phyloP scores from a whole-genome alignment of 2,888 invertebrate species.

The Dynastes grantii region DNA sequence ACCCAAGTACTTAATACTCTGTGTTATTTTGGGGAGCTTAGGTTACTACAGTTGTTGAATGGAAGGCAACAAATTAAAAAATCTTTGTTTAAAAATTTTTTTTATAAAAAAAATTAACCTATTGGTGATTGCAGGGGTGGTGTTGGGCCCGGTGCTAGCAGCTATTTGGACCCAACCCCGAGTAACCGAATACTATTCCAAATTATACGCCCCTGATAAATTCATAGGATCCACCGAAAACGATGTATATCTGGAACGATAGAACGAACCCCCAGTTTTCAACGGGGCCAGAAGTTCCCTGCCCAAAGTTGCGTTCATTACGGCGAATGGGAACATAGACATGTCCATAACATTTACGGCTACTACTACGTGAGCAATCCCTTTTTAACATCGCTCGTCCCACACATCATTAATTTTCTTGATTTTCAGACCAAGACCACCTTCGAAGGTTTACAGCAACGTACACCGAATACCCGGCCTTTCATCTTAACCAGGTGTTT shows the following conservation, averaged over 20 bases:
- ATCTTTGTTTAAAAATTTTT: too few relatives aligned
- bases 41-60: too few relatives aligned
- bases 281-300: slow-evolving; percentile 98
- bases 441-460: slow-evolving; percentile 74
- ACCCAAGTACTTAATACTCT: too few relatives aligned
- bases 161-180: slow-evolving; percentile 95
- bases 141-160: slow-evolving; percentile 99
- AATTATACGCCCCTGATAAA: slow-evolving; percentile 76
- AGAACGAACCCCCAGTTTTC: slow-evolving; percentile 99
- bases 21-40: too few relatives aligned
- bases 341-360: slow-evolving; percentile 96
- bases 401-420: slow-evolving; percentile 10
- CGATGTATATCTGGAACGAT: slow-evolving; percentile 97
- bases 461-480: slow-evolving; percentile 83
- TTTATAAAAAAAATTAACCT: too few relatives aligned
- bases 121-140: slow-evolving; percentile 88
- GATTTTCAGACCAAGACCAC: slow-evolving; percentile 74
- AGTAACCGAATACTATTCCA: slow-evolving; percentile 87
- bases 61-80: too few relatives aligned
- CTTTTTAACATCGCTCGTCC: background rate
- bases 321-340: slow-evolving; percentile 91
- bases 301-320: slow-evolving; percentile 93
- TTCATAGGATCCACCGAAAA: slow-evolving; percentile 87
- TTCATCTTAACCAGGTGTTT: slow-evolving; percentile 95
- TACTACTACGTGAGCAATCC: slow-evolving; percentile 75